A percentile compares a stretch with the other conserved stretches of the same genome.
These are phyloP conservation scores for Pelusios castaneus DNA, from an alignment of 2,113 vertebrate genomes.

Conservation along the genomic window DNA sequence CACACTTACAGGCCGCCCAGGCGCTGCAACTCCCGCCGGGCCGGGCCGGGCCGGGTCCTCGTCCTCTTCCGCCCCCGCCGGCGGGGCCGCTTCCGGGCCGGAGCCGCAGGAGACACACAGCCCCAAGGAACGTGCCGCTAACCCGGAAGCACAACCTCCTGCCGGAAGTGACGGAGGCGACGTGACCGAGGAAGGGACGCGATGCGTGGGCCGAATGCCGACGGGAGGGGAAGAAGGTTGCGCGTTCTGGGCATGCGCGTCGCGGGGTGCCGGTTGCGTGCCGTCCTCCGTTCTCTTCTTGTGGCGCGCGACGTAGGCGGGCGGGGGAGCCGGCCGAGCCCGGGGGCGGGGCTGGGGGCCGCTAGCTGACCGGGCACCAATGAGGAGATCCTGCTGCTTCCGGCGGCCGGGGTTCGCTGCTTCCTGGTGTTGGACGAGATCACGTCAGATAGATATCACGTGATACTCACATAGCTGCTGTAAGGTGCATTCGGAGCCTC, in stretches of 20 bases:
- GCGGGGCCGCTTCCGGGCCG: constrained; percentile 41
- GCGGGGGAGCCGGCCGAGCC: too few species aligned
- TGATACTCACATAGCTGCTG: too few species aligned
- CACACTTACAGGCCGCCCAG: constrained; percentile 28
- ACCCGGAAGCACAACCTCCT: constrained; percentile 62
- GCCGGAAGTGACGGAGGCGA: constrained; percentile 50
- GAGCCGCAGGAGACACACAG: background rate
- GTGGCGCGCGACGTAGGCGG: too few species aligned
- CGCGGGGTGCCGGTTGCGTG: too few species aligned
- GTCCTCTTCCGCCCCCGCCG: background rate
- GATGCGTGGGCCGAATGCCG: background rate
- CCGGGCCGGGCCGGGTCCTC: background rate
- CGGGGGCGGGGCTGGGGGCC: too few species aligned
- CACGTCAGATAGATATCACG: too few species aligned
- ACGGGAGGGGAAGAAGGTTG: background rate
- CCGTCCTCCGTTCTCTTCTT: too few species aligned
- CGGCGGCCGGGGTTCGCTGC: too few species aligned
- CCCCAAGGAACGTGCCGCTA: background rate
- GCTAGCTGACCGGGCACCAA: too few species aligned
- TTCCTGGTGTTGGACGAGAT: too few species aligned
- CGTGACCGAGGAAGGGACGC: background rate
- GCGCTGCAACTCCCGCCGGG: constrained; percentile 1
- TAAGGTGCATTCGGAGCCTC: too few species aligned
- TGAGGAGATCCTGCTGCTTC: too few species aligned
- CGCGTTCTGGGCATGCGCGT: background rate